These are phyloP conservation scores for Tapirus indicus DNA, from an alignment of 2,797 vertebrate species.

Conservation along the genomic window DNA sequence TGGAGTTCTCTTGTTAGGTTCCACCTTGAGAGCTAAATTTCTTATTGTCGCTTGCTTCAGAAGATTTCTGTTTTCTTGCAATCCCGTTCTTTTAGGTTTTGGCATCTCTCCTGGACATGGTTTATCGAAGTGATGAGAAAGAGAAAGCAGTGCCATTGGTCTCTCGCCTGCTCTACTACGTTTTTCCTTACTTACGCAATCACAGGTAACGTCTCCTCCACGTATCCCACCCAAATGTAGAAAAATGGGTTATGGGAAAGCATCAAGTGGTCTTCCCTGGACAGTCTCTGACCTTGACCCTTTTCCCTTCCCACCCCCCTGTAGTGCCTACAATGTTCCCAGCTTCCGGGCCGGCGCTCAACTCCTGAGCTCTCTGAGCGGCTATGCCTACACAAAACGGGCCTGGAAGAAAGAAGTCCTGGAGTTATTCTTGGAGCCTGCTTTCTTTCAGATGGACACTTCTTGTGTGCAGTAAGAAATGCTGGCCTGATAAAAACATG, in stretches of 20 bases:
- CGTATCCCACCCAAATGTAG: fast-evolving
- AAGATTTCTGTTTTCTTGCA: neutral
- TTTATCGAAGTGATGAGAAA: conserved; percentile 98
- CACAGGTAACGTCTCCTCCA: conserved; percentile 91
- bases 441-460: conserved; percentile 98
- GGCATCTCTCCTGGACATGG: conserved; percentile 97
- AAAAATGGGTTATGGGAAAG: neutral
- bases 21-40: neutral
- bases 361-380: conserved; percentile 96
- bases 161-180: conserved; percentile 96
- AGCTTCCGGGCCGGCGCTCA: conserved; percentile 96
- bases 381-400: conserved; percentile 97
- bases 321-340: conserved; percentile 96
- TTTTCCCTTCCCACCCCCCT: neutral
- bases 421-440: conserved; percentile 97
- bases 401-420: conserved; percentile 98
- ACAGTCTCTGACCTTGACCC: neutral
- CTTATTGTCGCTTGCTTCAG: neutral
- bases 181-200: conserved; percentile 98
- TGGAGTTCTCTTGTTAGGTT: neutral
- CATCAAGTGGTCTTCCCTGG: neutral
- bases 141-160: conserved; percentile 97
- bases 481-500: neutral
- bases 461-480: conserved; percentile 94
- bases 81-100: conserved; percentile 83